These are phyloP conservation scores for Caenorhabditis inopinata DNA, from an alignment of 1,140 invertebrate species.

Conservation along the genomic window DNA sequence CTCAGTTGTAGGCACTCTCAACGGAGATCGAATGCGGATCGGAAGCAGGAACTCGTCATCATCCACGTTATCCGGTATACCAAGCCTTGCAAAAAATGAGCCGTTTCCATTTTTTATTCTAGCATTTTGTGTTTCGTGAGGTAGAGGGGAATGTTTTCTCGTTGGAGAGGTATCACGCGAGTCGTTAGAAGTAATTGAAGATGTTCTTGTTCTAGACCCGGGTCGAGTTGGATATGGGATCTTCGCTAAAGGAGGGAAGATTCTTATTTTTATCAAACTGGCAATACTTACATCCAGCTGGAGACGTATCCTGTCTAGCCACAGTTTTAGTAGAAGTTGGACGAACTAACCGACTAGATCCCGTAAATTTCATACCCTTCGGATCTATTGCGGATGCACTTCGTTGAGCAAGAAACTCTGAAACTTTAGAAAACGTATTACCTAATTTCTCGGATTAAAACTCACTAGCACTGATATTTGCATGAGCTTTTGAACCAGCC, in stretches of 20 bases:
- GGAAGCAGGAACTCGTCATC: background rate
- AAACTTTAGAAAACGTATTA: too few relatives aligned
- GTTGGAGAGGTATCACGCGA: background rate
- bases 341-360: background rate
- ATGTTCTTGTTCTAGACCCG: background rate
- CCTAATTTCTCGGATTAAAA: too few relatives aligned
- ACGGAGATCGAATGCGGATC: background rate
- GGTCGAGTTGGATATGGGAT: background rate
- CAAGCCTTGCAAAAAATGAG: constrained; percentile 1
- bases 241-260: background rate
- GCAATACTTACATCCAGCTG: background rate
- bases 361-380: background rate
- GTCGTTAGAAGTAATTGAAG: background rate
- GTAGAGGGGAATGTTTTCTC: background rate
- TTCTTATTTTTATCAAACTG: background rate
- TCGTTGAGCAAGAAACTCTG: constrained; percentile 13
- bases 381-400: constrained; percentile 21
- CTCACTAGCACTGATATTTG: constrained; percentile 14
- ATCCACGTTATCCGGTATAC: background rate
- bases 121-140: background rate
- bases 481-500: background rate
- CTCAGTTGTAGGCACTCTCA: background rate
- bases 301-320: background rate
- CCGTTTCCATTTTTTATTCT: constrained; percentile 12
- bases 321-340: background rate